Base-by-base conservation (phyloP, 2,113 vertebrate genomes). In the Scytalopus superciliaris region DNA sequence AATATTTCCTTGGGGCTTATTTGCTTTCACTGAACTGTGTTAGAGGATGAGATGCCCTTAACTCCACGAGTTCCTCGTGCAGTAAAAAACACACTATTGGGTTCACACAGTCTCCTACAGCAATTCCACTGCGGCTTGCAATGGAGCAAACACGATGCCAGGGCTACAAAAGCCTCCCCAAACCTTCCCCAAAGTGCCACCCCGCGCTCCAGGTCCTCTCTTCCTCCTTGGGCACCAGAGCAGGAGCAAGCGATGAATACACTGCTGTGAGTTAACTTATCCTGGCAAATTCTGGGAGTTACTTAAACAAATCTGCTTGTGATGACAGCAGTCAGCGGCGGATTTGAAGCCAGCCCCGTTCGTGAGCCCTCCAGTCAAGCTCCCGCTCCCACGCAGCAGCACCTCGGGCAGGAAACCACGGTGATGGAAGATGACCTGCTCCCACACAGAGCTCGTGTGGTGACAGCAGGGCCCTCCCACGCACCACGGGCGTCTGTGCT, bases 41-140 rank as follows among this genome's bases (percentile, higher is more conserved):
- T 11, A 28, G 33, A 69, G 73, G 47, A 33, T 14, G 42, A 83
- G 87, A 45, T 1, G 31, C 42, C 56, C 86, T 56, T 2, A 18
- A 30, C 37, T 50, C 91, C 15, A 30, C 0, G 1, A 11, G 74
- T 2, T 55, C 78, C 33, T 28, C 11, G 0, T 0, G 52, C 66
- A 28, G 11, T 1, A 2, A 56, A 2, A 56, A 69, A 49, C 0
- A 7, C 53, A 2, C 35, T 2, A 0, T 0, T 8, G 7, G 4
- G 7, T 1, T 14, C n/a, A 1, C 2, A 1, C 2, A 6, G 53
- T 0, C 89, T 19, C 5, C 42, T 5, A 0, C 0, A 18, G 35
- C 11, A 7, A 30, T 6, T 23, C 63, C 80, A 21, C 30, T 2
- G 11, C 1, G 4, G 12, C 33, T 12, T 6, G 10, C 45, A 2